Evolutionary conservation across 2,888 invertebrate species (phyloP).

Genomic region (Galeruca laticollis): DNA sequence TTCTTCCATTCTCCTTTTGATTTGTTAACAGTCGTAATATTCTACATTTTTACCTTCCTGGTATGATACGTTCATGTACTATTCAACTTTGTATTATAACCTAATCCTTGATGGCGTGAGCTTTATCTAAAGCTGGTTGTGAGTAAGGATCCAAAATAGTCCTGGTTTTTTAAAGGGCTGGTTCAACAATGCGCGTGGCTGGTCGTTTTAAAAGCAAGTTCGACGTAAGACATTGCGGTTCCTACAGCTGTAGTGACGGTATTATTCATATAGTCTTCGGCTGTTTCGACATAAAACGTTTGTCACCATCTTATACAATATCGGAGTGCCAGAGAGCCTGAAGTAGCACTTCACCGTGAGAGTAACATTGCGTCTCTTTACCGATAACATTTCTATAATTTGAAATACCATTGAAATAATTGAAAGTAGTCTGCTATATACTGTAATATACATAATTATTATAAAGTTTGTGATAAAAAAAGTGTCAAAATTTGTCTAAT

Average conservation of each 20-base stretch:
- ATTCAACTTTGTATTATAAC: slow-evolving; percentile 59
- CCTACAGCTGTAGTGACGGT: slow-evolving; percentile 56
- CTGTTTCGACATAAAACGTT: too few relatives aligned
- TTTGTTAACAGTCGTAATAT: slow-evolving; percentile 34
- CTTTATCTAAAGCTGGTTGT: slow-evolving; percentile 57
- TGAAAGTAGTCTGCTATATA: too few relatives aligned
- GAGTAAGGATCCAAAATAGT: slow-evolving; percentile 54
- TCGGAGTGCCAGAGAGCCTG: too few relatives aligned
- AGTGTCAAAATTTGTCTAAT: too few relatives aligned
- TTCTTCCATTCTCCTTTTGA: slow-evolving; percentile 1
- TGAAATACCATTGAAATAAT: too few relatives aligned
- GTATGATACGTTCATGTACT: slow-evolving; percentile 52
- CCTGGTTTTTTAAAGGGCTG: slow-evolving; percentile 54
- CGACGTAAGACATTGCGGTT: slow-evolving; percentile 52
- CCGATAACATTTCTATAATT: too few relatives aligned
- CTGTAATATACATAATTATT: too few relatives aligned
- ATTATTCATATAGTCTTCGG: slow-evolving; percentile 62
- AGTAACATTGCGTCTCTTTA: too few relatives aligned
- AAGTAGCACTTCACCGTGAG: too few relatives aligned
- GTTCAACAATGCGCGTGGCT: slow-evolving; percentile 54
- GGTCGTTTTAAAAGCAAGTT: slow-evolving; percentile 59
- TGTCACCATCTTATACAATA: too few relatives aligned
- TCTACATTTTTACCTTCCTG: slow-evolving; percentile 39
- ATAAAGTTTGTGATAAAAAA: too few relatives aligned
- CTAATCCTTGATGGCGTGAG: slow-evolving; percentile 58